These are phyloP conservation scores for Accipiter cooperii DNA, from an alignment of 2,113 vertebrate genomes.

Conservation along the genomic window DNA sequence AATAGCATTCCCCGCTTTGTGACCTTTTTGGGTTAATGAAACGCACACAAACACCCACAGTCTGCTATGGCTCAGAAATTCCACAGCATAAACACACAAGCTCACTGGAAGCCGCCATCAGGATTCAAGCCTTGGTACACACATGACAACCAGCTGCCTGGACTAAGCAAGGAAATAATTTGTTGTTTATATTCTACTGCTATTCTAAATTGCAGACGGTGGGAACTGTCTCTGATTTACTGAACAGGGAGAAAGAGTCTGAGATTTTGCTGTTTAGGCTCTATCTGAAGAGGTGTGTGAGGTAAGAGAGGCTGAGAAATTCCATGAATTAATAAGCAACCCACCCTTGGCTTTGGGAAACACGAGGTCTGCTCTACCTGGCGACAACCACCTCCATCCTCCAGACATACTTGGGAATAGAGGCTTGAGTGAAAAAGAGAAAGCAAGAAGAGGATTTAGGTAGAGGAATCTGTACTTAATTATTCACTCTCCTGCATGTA, in stretches of 20 bases:
- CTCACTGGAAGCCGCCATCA: not conserved
- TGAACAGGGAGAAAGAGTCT: not conserved
- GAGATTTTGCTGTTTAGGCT: not conserved
- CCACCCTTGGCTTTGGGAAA: not conserved
- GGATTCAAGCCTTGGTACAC: not conserved
- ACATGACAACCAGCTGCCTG: not conserved
- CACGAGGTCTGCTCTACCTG: not conserved
- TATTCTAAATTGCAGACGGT: not conserved
- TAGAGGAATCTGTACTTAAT: not conserved
- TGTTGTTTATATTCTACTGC: slow-evolving; percentile 5
- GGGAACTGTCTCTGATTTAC: not conserved
- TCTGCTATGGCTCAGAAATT: slow-evolving; percentile 27
- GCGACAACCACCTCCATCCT: not conserved
- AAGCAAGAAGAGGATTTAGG: not conserved
- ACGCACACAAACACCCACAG: slow-evolving; percentile 48
- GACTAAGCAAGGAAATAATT: slow-evolving; percentile 6
- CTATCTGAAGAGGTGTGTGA: not conserved
- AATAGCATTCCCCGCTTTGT: slow-evolving; percentile 27
- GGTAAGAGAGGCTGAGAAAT: not conserved
- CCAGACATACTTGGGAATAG: not conserved
- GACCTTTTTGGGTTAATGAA: slow-evolving; percentile 55
- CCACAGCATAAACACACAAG: slow-evolving; percentile 39
- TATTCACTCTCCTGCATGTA: not conserved
- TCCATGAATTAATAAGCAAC: not conserved
- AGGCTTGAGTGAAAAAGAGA: not conserved